Evolutionary conservation across 2,888 invertebrate species (phyloP), one percentile per base, ranked within the genome.

Genomic region (Leptogaster cylindrica): DNA sequence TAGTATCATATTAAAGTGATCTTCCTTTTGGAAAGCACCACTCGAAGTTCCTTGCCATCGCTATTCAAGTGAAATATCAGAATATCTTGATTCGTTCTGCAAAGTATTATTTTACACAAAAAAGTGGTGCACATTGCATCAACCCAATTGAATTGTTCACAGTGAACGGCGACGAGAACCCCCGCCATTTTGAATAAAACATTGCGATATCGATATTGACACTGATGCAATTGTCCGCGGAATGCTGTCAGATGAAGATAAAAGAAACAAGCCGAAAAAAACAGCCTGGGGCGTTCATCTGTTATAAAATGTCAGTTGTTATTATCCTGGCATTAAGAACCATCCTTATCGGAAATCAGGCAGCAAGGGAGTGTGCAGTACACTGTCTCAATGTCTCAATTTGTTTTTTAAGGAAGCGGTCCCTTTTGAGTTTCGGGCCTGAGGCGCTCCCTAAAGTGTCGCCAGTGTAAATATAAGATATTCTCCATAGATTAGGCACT

Each of bases 261-360:
- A n/a, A n/a, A n/a, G n/a, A n/a, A n/a, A n/a, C n/a, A n/a, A n/a
- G n/a, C n/a, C n/a, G 2, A 10, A 14, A 14, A 14, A 64, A 65
- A 55, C 55, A 68, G 44, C 68, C 64, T 12, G 55, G 27, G 65
- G 68, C 48, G 46, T 55, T 39, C 64, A 68, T 68, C 63, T 65
- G 65, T 65, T 65, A 65, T 68, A 68, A 68, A 55, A 65, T 36
- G 31, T 65, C 41, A 48, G 46, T 55, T 67, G 36, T 48, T 52
- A 68, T 68, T 68, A 65, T 68, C 46, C 55, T 18, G 28, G 65
- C 64, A 65, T 68, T 68, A 65, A 20, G 48, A 28, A 41, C 25
- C 39, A 48, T 52, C 67, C 27, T 65, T 64, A 65, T 64, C 64
- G 63, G 33, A 31, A 55, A 27, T 58, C 58, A 58, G 41, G 39